A percentile compares a stretch with the other conserved stretches of the same genome.
These are phyloP conservation scores for Monoplex corrugatus DNA, from an alignment of 2,888 invertebrate species.

Conservation along the genomic window DNA sequence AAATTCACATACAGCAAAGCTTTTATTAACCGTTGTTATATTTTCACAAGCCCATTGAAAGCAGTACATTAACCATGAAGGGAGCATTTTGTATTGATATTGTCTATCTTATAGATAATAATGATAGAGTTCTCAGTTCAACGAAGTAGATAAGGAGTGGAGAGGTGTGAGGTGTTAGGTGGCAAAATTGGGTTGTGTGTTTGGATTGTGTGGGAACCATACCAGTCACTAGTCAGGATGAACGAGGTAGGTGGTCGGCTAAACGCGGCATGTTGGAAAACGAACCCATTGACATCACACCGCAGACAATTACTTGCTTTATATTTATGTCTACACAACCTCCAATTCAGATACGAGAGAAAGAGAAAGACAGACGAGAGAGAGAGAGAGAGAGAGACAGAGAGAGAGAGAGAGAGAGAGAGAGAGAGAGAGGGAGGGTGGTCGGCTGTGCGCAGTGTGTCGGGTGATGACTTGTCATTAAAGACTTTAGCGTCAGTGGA, in stretches of 20 bases:
- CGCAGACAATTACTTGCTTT: neutral
- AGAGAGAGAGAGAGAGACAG: neutral
- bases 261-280: neutral
- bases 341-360: neutral
- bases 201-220: too few relatives aligned
- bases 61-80: too few relatives aligned
- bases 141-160: too few relatives aligned
- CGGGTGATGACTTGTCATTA: neutral
- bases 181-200: too few relatives aligned
- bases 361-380: neutral
- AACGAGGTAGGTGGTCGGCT: constrained; percentile 9
- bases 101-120: too few relatives aligned
- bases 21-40: too few relatives aligned
- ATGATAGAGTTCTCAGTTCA: too few relatives aligned
- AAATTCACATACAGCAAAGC: too few relatives aligned
- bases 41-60: too few relatives aligned
- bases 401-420: neutral
- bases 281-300: constrained; percentile 15
- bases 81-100: too few relatives aligned
- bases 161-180: too few relatives aligned
- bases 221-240: neutral
- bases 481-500: neutral
- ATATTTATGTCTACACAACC: neutral
- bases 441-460: neutral
- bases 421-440: neutral